phyloP scores from a whole-genome alignment of 2,888 invertebrate genomes.

The Idaea dimidiata region DNA sequence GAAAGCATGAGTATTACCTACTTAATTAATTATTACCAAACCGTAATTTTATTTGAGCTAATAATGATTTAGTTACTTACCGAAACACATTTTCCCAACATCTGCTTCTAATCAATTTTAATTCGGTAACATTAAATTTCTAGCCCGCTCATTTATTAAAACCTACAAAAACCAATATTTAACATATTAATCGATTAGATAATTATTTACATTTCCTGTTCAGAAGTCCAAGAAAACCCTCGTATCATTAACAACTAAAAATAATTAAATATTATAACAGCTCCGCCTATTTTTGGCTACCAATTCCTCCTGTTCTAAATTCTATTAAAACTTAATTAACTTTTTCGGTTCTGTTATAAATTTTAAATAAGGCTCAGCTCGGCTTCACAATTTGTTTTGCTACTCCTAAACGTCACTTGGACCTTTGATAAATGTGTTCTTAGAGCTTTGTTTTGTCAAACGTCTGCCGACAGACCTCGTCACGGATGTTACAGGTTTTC shows the following conservation, averaged over 20 bases:
- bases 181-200: conserved; percentile 34
- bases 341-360: conserved; percentile 71
- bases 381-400: conserved; percentile 76
- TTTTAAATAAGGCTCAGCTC: conserved; percentile 67
- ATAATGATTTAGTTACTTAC: not conserved
- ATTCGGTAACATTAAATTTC: not conserved
- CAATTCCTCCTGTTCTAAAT: conserved; percentile 75
- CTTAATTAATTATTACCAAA: too few relatives aligned
- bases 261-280: conserved; percentile 78
- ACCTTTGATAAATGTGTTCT: conserved; percentile 73
- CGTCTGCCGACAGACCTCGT: conserved; percentile 61
- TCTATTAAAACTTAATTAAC: conserved; percentile 82
- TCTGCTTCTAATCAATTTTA: not conserved
- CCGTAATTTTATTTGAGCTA: too few relatives aligned
- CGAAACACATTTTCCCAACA: not conserved
- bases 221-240: conserved; percentile 58
- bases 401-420: conserved; percentile 78
- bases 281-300: conserved; percentile 81
- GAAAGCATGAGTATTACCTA: too few relatives aligned
- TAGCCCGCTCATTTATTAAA: not conserved
- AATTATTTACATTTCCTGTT: conserved; percentile 69
- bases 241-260: conserved; percentile 67
- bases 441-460: conserved; percentile 63
- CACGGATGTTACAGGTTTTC: conserved; percentile 38
- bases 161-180: conserved; percentile 14